Conservation (phyloP, 1,140 invertebrate species). For the Callitettix versicolor region DNA sequence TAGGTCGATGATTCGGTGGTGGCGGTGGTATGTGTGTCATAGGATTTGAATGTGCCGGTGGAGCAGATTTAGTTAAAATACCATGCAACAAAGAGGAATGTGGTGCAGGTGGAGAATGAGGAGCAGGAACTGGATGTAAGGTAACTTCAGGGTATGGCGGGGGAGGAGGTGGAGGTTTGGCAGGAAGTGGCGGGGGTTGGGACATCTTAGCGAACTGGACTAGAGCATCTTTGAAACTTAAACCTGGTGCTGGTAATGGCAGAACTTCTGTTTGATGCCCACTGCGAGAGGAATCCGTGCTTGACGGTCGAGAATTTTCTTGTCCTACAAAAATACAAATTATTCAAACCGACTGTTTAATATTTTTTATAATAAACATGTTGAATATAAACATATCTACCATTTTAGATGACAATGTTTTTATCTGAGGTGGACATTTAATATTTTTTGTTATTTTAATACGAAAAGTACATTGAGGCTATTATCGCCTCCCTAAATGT, state of each 20-base stretch:
- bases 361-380: too few species aligned
- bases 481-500: too few species aligned
- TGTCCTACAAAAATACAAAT: constrained; percentile 13
- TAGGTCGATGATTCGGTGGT: constrained; percentile 24
- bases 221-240: constrained; percentile 65
- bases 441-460: too few species aligned
- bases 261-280: constrained; percentile 6
- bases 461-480: too few species aligned
- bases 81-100: constrained; percentile 60
- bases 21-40: constrained; percentile 26
- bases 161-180: constrained; percentile 1
- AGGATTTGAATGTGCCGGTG: constrained; percentile 28
- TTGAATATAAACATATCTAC: too few species aligned
- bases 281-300: constrained; percentile 40
- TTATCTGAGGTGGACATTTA: too few species aligned
- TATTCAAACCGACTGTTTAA: too few species aligned
- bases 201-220: constrained; percentile 56
- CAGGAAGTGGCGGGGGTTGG: constrained; percentile 4
- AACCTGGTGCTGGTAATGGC: constrained; percentile 8
- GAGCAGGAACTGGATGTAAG: constrained; percentile 49
- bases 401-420: too few species aligned
- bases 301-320: constrained; percentile 38
- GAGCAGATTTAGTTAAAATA: constrained; percentile 49
- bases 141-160: constrained; percentile 60
- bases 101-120: constrained; percentile 34